These are phyloP conservation scores for Coleophora deauratella DNA, from an alignment of 2,888 invertebrate species.

Conservation along the genomic window DNA sequence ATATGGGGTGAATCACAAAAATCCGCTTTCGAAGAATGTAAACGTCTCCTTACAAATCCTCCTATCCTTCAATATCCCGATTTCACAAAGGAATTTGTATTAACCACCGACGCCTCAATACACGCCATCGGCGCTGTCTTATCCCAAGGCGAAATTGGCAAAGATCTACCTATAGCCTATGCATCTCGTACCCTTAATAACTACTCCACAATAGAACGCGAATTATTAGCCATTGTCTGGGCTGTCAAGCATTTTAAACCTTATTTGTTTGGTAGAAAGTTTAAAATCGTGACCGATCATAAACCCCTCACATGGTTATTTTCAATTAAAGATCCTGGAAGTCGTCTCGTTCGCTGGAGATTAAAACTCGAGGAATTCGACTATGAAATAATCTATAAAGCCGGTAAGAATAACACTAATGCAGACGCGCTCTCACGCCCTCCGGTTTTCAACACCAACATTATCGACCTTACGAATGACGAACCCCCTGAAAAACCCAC, in stretches of 20 bases:
- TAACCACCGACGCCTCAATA: constrained; percentile 25
- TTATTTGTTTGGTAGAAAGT: constrained; percentile 17
- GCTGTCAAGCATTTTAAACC: constrained; percentile 19
- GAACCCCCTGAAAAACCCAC: constrained; percentile 1
- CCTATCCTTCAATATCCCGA: constrained; percentile 22
- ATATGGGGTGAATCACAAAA: constrained; percentile 18
- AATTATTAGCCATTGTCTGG: constrained; percentile 20
- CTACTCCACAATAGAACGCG: constrained; percentile 20
- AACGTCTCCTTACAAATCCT: constrained; percentile 16
- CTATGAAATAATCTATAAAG: constrained; percentile 26
- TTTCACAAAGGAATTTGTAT: constrained; percentile 20
- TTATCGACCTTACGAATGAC: constrained; percentile 10
- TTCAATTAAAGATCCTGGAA: constrained; percentile 20
- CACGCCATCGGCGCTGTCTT: constrained; percentile 16
- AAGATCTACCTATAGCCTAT: constrained; percentile 17
- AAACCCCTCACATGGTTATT: constrained; percentile 21
- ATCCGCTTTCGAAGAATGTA: constrained; percentile 17
- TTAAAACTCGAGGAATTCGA: constrained; percentile 21
- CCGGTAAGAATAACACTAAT: constrained; percentile 22
- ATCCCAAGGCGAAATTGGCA: constrained; percentile 16
- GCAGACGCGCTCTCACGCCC: constrained; percentile 23
- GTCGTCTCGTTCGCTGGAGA: constrained; percentile 19
- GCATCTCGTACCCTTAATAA: constrained; percentile 22
- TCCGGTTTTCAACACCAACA: constrained; percentile 14
- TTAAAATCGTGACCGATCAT: constrained; percentile 19